Percentiles rank a stretch among this genome's conserved stretches.
Evolutionary conservation across 2,113 vertebrate genomes (phyloP).

Genomic region (Tragulus kanchil): DNA sequence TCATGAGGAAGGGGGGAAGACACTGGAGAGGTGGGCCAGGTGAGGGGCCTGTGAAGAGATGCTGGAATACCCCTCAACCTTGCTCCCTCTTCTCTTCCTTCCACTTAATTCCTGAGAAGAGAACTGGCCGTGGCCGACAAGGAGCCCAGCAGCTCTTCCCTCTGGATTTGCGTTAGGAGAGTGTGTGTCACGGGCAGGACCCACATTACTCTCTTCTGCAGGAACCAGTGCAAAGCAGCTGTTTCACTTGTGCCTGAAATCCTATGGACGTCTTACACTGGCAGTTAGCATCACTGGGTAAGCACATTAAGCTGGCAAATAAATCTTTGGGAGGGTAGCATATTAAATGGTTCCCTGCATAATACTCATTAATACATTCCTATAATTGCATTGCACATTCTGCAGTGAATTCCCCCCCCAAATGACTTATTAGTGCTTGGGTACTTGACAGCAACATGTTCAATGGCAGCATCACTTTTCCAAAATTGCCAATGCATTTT

Average conservation of each 20-base stretch:
- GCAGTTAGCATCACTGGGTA: background rate
- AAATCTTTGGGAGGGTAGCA: constrained; percentile 35
- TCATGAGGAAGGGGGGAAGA: background rate
- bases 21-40: too few relatives aligned
- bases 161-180: background rate
- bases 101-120: background rate
- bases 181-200: rapidly evolving
- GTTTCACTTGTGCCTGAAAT: background rate
- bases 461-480: background rate
- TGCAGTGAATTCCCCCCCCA: background rate
- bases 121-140: background rate
- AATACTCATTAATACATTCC: constrained; percentile 47
- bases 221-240: background rate
- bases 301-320: constrained; percentile 17
- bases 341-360: constrained; percentile 5
- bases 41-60: background rate
- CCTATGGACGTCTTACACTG: background rate
- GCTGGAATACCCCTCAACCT: background rate
- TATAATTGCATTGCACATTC: constrained; percentile 62
- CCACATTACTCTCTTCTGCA: background rate
- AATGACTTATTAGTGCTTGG: constrained; percentile 60
- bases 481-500: constrained; percentile 13
- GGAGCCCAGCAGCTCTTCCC: background rate
- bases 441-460: constrained; percentile 39
- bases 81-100: background rate